These are phyloP conservation scores for Netelia inedita DNA, from an alignment of 2,888 invertebrate genomes.

Conservation along the genomic window DNA sequence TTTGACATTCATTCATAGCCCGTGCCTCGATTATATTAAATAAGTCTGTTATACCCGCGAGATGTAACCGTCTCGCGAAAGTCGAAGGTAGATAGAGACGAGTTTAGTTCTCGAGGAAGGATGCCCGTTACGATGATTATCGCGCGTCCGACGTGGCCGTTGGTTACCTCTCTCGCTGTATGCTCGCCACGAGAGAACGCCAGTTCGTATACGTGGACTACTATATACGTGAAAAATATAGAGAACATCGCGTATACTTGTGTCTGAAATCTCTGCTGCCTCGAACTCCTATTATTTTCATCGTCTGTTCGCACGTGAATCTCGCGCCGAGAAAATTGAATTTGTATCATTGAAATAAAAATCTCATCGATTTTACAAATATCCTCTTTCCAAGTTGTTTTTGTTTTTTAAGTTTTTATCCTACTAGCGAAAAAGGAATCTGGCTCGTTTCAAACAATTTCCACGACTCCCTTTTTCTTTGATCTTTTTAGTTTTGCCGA, in stretches of 20 bases:
- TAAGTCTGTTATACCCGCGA: conserved; percentile 29
- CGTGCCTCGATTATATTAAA: conserved; percentile 36
- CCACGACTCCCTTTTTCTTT: not conserved
- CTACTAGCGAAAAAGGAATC: not conserved
- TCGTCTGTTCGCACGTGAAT: conserved; percentile 64
- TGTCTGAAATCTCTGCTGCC: not conserved
- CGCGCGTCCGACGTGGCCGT: conserved; percentile 73
- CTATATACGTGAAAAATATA: not conserved
- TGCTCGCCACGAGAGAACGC: conserved; percentile 39
- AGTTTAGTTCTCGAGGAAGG: conserved; percentile 71
- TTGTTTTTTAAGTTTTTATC: conserved; percentile 8
- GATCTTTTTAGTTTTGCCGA: not conserved
- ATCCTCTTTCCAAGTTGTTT: not conserved
- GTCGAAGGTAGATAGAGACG: conserved; percentile 64
- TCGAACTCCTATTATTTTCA: conserved; percentile 44
- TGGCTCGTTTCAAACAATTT: conserved; percentile 24
- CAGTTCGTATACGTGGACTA: not conserved
- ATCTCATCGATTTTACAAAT: too few relatives aligned
- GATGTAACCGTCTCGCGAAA: conserved; percentile 66
- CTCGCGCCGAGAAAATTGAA: conserved; percentile 20
- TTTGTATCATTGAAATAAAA: not conserved
- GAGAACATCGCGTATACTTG: not conserved
- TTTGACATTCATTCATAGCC: not conserved
- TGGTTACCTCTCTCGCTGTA: conserved; percentile 46
- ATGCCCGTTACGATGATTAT: conserved; percentile 80